Percentiles rank a stretch among this genome's conserved stretches.
These are phyloP conservation scores for Graphium colonna DNA, from an alignment of 2,888 invertebrate genomes.

Conservation along the genomic window DNA sequence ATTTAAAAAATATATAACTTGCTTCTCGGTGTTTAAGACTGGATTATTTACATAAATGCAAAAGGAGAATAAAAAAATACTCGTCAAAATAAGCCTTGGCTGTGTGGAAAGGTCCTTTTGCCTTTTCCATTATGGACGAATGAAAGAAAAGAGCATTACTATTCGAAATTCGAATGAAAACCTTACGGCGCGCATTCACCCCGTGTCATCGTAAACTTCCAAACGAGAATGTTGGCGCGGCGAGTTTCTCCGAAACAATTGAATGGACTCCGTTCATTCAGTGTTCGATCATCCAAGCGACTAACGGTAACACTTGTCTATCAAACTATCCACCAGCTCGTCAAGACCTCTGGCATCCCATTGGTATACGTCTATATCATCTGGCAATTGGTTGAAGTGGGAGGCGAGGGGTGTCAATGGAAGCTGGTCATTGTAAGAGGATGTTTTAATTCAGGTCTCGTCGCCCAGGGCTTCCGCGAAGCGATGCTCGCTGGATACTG, in stretches of 20 bases:
- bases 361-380: constrained; percentile 13
- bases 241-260: constrained; percentile 57
- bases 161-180: not conserved
- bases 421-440: constrained; percentile 46
- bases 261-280: constrained; percentile 51
- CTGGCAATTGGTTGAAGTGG: not conserved
- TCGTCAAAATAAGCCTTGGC: too few species aligned
- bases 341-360: constrained; percentile 24
- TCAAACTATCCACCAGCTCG: constrained; percentile 40
- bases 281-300: constrained; percentile 53
- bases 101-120: too few species aligned
- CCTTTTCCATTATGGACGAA: too few species aligned
- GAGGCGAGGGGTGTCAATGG: constrained; percentile 10
- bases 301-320: constrained; percentile 69
- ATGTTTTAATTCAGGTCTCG: constrained; percentile 72
- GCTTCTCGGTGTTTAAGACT: too few species aligned
- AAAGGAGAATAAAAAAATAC: too few species aligned
- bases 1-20: too few species aligned
- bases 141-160: too few species aligned
- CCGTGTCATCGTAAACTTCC: constrained; percentile 22
- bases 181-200: constrained; percentile 7
- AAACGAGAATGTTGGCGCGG: constrained; percentile 58
- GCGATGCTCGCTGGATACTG: constrained; percentile 35
- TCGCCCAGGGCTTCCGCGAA: constrained; percentile 65
- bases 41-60: too few species aligned